These are phyloP conservation scores for Tapirus terrestris DNA, from an alignment of 2,113 vertebrate species.

Conservation along the genomic window DNA sequence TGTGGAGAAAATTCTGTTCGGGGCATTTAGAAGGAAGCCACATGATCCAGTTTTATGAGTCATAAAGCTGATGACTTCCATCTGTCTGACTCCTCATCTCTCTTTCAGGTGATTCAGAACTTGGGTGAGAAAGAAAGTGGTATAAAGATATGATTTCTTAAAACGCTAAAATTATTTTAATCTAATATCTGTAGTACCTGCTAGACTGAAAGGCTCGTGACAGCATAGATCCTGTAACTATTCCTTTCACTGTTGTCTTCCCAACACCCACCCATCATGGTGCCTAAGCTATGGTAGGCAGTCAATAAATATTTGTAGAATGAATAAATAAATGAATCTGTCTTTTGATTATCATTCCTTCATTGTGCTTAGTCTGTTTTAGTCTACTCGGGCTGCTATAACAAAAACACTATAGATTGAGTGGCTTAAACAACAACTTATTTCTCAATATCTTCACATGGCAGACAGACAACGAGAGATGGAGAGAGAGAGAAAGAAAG, in stretches of 20 bases:
- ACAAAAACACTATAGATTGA: background rate
- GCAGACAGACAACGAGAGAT: background rate
- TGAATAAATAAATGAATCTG: background rate
- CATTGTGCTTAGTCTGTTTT: background rate
- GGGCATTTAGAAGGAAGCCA: background rate
- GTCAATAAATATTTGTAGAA: background rate
- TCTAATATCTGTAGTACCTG: background rate
- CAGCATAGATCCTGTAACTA: background rate
- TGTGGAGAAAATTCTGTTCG: background rate
- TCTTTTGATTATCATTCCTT: background rate
- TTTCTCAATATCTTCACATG: background rate
- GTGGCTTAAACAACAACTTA: background rate
- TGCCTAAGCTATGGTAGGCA: background rate
- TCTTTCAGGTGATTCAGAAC: background rate
- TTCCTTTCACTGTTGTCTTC: background rate
- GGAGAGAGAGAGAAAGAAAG: background rate
- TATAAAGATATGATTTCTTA: background rate
- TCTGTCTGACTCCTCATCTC: background rate
- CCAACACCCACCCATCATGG: background rate
- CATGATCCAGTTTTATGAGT: background rate
- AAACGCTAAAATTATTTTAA: background rate
- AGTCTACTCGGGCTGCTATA: background rate
- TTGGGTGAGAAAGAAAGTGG: background rate
- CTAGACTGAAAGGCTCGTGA: background rate
- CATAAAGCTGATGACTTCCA: background rate